Base-by-base conservation (phyloP, 92 coral and sea anemone species). In the Porites divaricata region DNA sequence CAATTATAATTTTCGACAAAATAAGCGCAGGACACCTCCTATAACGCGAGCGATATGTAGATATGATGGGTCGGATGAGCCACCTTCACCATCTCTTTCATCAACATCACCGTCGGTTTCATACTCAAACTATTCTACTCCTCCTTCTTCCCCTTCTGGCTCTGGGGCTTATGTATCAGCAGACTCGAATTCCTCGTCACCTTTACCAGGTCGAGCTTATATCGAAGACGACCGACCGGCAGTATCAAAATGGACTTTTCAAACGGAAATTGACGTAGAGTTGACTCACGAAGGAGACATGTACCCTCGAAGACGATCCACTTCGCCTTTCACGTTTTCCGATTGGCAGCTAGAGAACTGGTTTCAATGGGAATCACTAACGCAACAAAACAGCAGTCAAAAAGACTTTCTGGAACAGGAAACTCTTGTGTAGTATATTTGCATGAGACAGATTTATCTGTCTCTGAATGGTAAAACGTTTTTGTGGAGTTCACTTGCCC, bases 331-430 rank as follows among this genome's bases (percentile, higher is more conserved):
- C 63, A 91, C 81, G 65, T 71, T 90, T 61, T 85, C 95, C 8
- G 98, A 94, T 67, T 92, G 95, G 95, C 98, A 94, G 24, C 86
- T 87, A 19, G 93, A 90, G 67, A 89, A 89, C 53, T 94, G 98
- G 98, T 26, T 92, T 41, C 89, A 92, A 49, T 94, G 98, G 98
- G 98, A 94, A 64, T 80, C 95, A n/a, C 85, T 87, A 17, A 89
- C 98, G 1, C 93, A 91, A 35, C 85, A 80, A 21, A 87, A 77
- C 87, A 94, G 92, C 56, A 89, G 89, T 58, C 90, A 87, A 20
- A 87, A 90, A 70, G 95, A 94, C 79, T 93, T 88, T 52, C 63
- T 94, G 59, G 98, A 94, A 50, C 98, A 94, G 71, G 98, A 94
- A 74, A 94, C 98, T 14, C 72, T 94, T 53, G 98, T 94, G 48